Percentiles rank a stretch among this genome's conserved stretches.
Evolutionary conservation across 2,888 invertebrate species (phyloP).

Genomic region (Lasius platythorax): DNA sequence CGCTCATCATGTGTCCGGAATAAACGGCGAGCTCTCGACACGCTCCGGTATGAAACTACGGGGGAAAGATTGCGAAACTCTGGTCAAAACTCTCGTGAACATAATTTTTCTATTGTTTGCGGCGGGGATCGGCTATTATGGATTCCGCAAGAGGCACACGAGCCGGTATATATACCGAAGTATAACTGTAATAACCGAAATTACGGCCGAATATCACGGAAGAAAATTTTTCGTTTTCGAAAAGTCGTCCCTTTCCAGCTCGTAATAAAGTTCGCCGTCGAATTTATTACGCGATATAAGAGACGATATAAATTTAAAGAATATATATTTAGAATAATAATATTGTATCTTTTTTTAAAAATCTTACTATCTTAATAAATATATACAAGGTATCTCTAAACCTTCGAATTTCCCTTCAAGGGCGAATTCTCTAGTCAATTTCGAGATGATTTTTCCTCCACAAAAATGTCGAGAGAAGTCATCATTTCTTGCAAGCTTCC

Average conservation of each 20-base stretch:
- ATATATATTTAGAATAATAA: conserved; percentile 2
- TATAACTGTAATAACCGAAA: conserved; percentile 78
- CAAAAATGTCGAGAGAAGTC: background rate
- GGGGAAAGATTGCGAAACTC: conserved; percentile 82
- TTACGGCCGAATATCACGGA: conserved; percentile 75
- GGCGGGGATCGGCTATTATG: conserved; percentile 72
- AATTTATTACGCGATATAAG: conserved; percentile 17
- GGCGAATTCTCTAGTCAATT: background rate
- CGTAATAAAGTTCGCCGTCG: background rate
- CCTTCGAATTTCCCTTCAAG: background rate
- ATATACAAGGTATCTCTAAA: background rate
- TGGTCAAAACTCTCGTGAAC: conserved; percentile 82
- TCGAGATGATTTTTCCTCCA: background rate
- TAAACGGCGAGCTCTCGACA: conserved; percentile 76
- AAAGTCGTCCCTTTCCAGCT: background rate
- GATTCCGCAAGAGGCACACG: conserved; percentile 75
- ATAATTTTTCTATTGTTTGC: conserved; percentile 85
- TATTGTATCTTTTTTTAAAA: background rate
- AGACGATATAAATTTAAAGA: background rate
- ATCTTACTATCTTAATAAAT: background rate
- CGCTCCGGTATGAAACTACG: conserved; percentile 72
- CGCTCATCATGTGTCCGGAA: conserved; percentile 80
- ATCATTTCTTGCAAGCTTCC: too few species aligned
- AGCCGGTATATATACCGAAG: conserved; percentile 67
- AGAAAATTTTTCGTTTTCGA: conserved; percentile 46